Base-by-base conservation (phyloP, 2,113 vertebrate genomes). In the Myocastor coypus region DNA sequence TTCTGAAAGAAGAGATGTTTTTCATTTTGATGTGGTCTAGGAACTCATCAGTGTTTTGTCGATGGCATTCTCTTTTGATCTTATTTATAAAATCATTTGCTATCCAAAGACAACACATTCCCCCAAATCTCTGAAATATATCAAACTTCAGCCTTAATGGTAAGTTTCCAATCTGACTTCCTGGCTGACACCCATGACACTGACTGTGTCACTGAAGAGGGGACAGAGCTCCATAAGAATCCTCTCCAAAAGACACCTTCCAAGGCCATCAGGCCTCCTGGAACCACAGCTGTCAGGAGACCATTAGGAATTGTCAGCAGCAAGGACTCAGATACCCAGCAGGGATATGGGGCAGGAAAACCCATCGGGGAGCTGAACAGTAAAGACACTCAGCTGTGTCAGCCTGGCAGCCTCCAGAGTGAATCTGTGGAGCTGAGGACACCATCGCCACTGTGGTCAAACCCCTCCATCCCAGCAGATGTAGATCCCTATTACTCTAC, bases 1-100 rank as follows among this genome's bases (percentile, higher is more conserved):
- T 12, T n/a, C 63, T 91, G 52, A 42, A 89, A 81, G 77, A 84
- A 68, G 12, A 71, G 28, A 59, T 73, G 63, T 30, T 97, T 92
- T 78, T 19, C 16, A 64, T 87, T 71, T 55, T 78, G 89, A 77
- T 46, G 19, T 80, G 55, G 10, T 28, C 3, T 78, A 32, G 13
- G 6, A 55, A 88, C 19, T 94, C 14, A 55, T 32, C 50, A 22
- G 42, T 69, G 22, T 57, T 63, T 91, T 83, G 34, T 28, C 37
- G 32, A 16, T 66, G 24, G 1, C 40, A 87, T 83, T 17, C 28
- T 82, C 13, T 88, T 87, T 93, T 86, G 91, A n/a, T 77, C 32
- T 61, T 89, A 26, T 52, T 82, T 81, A 63, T 16, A 57, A 90
- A 92, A 83, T 73, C 66, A 24, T 95, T 81, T 64, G 22, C 30